Evolutionary conservation across 2,797 vertebrate species (phyloP).

Genomic region (Cottoperca gobio): DNA sequence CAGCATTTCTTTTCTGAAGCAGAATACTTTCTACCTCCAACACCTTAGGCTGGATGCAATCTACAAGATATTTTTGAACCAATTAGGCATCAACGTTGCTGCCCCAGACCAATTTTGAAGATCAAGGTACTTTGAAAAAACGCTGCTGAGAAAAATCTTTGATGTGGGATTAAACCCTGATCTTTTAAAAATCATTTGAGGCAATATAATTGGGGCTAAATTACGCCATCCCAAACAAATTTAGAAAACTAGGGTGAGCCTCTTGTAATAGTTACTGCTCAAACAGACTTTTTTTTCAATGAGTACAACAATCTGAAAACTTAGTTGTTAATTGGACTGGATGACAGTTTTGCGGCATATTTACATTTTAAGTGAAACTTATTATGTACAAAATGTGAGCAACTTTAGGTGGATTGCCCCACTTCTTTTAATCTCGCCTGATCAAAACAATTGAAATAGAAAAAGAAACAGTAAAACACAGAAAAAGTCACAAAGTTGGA

Average conservation of each 20-base stretch:
- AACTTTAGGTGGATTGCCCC: constrained; percentile 28
- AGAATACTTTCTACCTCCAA: constrained; percentile 64
- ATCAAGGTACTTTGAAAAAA: constrained; percentile 81
- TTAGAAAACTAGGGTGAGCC: constrained; percentile 75
- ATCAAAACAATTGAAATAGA: neutral
- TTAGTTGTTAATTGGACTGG: constrained; percentile 63
- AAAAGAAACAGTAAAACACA: neutral
- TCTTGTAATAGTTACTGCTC: constrained; percentile 67
- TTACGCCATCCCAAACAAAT: constrained; percentile 83
- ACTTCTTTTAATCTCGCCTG: constrained; percentile 12
- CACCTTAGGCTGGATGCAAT: constrained; percentile 78
- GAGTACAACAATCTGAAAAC: constrained; percentile 63
- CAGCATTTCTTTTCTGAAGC: constrained; percentile 63
- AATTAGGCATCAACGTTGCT: constrained; percentile 80
- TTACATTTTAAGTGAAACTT: constrained; percentile 51
- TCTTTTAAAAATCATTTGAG: constrained; percentile 80
- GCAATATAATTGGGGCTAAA: constrained; percentile 80
- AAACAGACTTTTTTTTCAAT: constrained; percentile 54
- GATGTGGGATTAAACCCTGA: constrained; percentile 82
- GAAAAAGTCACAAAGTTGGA: neutral
- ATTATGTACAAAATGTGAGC: constrained; percentile 18
- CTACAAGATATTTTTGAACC: constrained; percentile 80
- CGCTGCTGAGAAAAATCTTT: constrained; percentile 77
- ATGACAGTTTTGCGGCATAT: constrained; percentile 43
- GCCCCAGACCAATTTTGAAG: constrained; percentile 81